phyloP scores from a whole-genome alignment of 1,140 invertebrate species.

The Globodera ellingtonae region DNA sequence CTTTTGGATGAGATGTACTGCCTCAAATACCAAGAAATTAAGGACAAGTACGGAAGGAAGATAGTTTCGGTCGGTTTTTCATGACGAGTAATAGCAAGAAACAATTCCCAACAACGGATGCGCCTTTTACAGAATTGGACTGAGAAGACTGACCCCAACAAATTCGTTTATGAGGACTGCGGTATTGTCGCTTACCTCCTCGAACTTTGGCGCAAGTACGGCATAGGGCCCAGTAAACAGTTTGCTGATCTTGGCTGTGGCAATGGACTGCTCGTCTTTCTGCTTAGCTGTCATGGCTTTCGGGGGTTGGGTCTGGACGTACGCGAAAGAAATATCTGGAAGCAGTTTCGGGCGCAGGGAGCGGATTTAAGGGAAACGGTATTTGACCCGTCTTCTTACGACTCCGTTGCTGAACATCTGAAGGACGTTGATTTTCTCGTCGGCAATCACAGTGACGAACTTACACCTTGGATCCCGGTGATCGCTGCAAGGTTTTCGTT shows the following conservation, averaged over 20 bases:
- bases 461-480: conserved; percentile 95
- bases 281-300: conserved; percentile 47
- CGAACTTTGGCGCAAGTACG: conserved; percentile 7
- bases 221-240: conserved; percentile 10
- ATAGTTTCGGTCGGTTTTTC: background rate
- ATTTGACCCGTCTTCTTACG: conserved; percentile 37
- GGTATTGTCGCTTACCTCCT: conserved; percentile 90
- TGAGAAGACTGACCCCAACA: conserved; percentile 86
- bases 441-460: conserved; percentile 96
- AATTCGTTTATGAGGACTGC: conserved; percentile 94
- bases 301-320: conserved; percentile 87
- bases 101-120: background rate
- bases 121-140: conserved; percentile 72
- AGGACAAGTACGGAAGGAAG: background rate
- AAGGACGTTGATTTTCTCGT: conserved; percentile 85
- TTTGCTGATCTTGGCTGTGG: conserved; percentile 95
- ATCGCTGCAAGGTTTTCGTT: conserved; percentile 75
- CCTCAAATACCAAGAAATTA: conserved; percentile 7
- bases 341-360: conserved; percentile 70
- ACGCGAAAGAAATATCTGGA: conserved; percentile 85
- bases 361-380: conserved; percentile 67
- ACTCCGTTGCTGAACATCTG: conserved; percentile 63
- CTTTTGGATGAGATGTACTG: conserved; percentile 2
- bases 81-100: background rate
- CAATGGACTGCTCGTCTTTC: conserved; percentile 79